phyloP scores from a whole-genome alignment of 92 coral and sea anemone genomes.

The Muricea muricata region DNA sequence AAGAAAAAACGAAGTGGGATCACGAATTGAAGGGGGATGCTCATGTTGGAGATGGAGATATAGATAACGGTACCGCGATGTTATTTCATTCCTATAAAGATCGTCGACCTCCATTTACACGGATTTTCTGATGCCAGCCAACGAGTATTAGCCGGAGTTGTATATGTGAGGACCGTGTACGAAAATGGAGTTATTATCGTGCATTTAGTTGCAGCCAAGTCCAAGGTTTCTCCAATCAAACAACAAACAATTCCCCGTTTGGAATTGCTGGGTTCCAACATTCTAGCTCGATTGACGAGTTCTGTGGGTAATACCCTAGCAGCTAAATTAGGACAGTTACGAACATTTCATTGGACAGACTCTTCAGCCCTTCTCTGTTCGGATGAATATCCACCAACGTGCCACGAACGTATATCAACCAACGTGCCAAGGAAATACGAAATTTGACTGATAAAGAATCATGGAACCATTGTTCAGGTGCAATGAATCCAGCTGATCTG shows the following conservation, averaged over 20 bases:
- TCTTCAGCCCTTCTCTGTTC: neutral
- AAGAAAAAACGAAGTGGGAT: no score
- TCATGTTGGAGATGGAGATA: neutral
- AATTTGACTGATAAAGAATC: slow-evolving; percentile 5
- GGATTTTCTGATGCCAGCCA: slow-evolving; percentile 21
- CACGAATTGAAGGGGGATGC: no score
- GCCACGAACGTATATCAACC: neutral
- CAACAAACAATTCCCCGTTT: neutral
- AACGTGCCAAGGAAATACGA: slow-evolving; percentile 13
- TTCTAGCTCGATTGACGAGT: neutral
- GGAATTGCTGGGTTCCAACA: slow-evolving; percentile 9
- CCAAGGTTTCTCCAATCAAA: slow-evolving; percentile 17
- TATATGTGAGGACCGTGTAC: neutral
- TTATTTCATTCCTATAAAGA: neutral
- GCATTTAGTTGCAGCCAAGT: slow-evolving; percentile 17
- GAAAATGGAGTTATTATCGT: neutral
- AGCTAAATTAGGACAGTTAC: neutral
- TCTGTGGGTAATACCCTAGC: neutral
- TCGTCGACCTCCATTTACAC: neutral
- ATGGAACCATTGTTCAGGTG: slow-evolving; percentile 14
- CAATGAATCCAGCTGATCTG: slow-evolving; percentile 2
- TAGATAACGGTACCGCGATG: slow-evolving; percentile 1
- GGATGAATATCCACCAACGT: neutral
- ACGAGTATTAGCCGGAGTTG: neutral
- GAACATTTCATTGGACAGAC: slow-evolving; percentile 17